Evolutionary conservation across 92 coral and sea anemone genomes (phyloP).

Genomic region (Galaxea fascicularis): DNA sequence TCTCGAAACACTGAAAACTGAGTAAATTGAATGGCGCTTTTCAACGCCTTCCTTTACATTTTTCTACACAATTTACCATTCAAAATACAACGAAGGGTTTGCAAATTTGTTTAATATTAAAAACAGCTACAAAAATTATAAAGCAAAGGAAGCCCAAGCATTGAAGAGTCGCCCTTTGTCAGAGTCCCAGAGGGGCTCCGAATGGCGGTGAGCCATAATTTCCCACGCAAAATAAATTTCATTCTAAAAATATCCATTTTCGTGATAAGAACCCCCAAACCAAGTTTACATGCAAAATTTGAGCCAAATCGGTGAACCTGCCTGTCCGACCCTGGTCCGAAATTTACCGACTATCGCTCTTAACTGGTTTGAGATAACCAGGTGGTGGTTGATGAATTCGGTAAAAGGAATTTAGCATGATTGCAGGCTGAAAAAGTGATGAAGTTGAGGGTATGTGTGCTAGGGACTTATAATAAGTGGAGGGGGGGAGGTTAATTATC

Average conservation of each 20-base stretch:
- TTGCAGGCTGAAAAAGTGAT: neutral
- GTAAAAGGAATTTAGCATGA: neutral
- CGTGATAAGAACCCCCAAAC: neutral
- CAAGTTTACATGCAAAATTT: neutral
- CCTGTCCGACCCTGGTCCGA: neutral
- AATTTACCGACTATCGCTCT: too few species aligned
- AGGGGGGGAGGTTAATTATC: neutral
- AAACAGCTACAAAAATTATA: too few species aligned
- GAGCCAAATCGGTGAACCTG: constrained; percentile 1
- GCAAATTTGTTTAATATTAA: too few species aligned
- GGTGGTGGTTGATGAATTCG: neutral
- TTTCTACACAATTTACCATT: neutral
- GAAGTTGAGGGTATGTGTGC: too few species aligned
- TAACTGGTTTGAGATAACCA: neutral
- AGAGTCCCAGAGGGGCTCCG: neutral
- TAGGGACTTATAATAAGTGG: too few species aligned
- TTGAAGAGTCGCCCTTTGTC: neutral
- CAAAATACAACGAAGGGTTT: neutral
- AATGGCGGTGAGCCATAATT: neutral
- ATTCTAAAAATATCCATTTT: neutral
- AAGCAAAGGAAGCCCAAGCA: too few species aligned
- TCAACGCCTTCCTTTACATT: neutral
- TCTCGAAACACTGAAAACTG: neutral
- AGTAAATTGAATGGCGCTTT: neutral
- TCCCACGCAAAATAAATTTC: neutral